Base-by-base conservation (phyloP, 2,797 vertebrate genomes). In the Xyrichtys novacula region DNA sequence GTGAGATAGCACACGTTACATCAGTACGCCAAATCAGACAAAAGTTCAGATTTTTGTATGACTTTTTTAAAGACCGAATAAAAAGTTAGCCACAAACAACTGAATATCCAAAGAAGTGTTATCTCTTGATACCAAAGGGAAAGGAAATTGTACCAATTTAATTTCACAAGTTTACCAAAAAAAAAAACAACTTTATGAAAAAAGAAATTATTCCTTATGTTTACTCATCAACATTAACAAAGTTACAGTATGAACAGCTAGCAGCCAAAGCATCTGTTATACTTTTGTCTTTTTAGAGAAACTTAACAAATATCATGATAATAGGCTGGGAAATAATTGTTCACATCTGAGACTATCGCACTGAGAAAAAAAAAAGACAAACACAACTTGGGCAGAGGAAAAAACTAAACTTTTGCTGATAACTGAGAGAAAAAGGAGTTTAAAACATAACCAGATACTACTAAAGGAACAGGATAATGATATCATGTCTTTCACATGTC, bases 51-150 rank as follows among this genome's bases (percentile, higher is more conserved):
- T 47, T 66, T 49, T 19, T 49, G 25, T 71, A 68, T 66, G 56
- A 69, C 72, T 57, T 66, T 49, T 19, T 49, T 26, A 73, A 68
- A 64, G 56, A 69, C 72, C 54, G 56, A 43, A 74, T 70, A 56
- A 42, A 71, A 73, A 22, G 8, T 25, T 46, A 40, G 25, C 60
- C 40, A 19, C 20, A 42, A 71, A 53, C 55, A 43, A 34, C 61
- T 55, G 7, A 43, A 68, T 74, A 65, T 73, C 3, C 42, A 20
- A 31, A 17, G 32, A 50, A 32, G 46, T n/a, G 23, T 20, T 29
- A 67, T 61, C 25, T 60, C 47, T 25, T 6, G 39, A 58, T 48
- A 28, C 17, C 53, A 42, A 1, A 52, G 38, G 20, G 32, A 43
- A 23, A 2, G 17, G 11, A 4, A 44, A 32, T 39, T 25, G 31